Base-by-base conservation (phyloP, 2,888 invertebrate genomes). In the Agrilus mali region DNA sequence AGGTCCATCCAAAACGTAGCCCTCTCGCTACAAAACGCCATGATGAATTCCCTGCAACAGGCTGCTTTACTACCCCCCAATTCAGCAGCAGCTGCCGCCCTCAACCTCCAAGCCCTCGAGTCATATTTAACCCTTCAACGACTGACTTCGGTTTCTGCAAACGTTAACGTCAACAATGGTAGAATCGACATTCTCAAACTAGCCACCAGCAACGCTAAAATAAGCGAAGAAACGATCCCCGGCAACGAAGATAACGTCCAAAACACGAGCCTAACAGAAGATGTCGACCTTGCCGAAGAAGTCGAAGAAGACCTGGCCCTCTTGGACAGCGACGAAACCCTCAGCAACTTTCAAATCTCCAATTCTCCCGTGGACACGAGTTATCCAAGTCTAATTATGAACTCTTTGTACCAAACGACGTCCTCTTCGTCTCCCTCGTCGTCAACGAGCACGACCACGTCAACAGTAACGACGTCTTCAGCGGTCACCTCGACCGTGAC, bases 41-140 rank as follows among this genome's bases (percentile, higher is more conserved):
- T 89, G 75, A 81, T 88, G 68, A 84, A 80, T 57, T 86, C 87
- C 8, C 67, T 88, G 51, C 87, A 87, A 63, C 84, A 87, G 60
- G 88, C 87, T 1, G 86, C 87, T 0, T 69, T 88, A 17, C 64
- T 88, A 55, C 87, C 87, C 7, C 81, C 82, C 1, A 85, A 86
- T 55, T 86, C 86, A 2, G 84, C 86, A 4, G 87, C 86, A 7
- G 87, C 87, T 33, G 84, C 86, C 33, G 88, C 88, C 0, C 71
- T 89, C 15, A 87, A 87, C 64, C 73, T 88, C 32, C 88, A 88
- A 68, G 88, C 88, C 22, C 68, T 88, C 47, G 88, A 88, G 71
- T 87, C 86, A 36, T 88, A 88, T 69, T 72, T 88, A 63, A 82
- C 87, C 39, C 69, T 88, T 49, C 88, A 88, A 69, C 76, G 87